Percentiles rank a stretch among this genome's conserved stretches.
These are phyloP conservation scores for Sciurus vulgaris DNA, from an alignment of 2,797 vertebrate species.

Conservation along the genomic window DNA sequence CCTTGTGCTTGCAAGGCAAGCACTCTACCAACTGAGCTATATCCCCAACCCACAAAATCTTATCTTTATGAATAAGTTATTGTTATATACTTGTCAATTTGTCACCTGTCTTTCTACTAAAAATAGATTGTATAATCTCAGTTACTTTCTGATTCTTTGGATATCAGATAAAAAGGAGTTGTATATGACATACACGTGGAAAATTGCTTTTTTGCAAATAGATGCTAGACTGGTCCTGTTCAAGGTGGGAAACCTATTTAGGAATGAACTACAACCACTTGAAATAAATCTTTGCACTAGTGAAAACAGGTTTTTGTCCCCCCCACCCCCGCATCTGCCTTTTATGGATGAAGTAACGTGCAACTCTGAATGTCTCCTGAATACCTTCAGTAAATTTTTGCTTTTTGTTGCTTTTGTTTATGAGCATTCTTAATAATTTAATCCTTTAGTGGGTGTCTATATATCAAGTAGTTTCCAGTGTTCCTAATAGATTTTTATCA, in stretches of 20 bases:
- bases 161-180: conserved; percentile 55
- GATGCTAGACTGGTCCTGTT: conserved; percentile 2
- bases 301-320: background rate
- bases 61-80: conserved; percentile 41
- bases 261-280: conserved; percentile 43
- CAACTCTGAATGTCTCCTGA: conserved; percentile 44
- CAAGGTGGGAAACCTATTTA: conserved; percentile 41
- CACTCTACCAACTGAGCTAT: too few relatives aligned
- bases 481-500: conserved; percentile 34
- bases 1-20: too few relatives aligned
- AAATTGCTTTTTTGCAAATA: conserved; percentile 59
- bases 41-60: background rate
- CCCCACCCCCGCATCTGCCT: background rate
- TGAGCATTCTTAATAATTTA: conserved; percentile 52
- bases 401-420: conserved; percentile 59
- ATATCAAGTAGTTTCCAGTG: conserved; percentile 3
- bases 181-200: background rate
- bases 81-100: conserved; percentile 25
- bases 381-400: conserved; percentile 35
- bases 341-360: conserved; percentile 27
- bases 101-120: background rate
- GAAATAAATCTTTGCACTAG: conserved; percentile 52
- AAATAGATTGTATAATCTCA: conserved; percentile 8
- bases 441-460: background rate
- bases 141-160: conserved; percentile 56